Conservation (phyloP, 2,113 vertebrate species). For the Desmodus rotundus region DNA sequence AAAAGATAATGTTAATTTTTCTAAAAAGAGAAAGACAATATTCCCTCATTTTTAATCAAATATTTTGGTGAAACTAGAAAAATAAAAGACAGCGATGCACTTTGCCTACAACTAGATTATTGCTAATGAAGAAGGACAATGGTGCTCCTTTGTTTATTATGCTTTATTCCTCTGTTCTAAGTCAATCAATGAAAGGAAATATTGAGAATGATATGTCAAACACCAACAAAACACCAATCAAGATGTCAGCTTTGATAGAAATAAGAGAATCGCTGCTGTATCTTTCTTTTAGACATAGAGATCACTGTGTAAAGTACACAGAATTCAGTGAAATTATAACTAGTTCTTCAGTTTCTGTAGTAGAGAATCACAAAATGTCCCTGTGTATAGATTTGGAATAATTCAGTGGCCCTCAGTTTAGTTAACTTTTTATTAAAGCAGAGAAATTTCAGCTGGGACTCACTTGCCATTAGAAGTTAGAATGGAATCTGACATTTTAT, state of each 20-base stretch:
- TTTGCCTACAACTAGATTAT: conserved; percentile 44
- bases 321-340: not conserved
- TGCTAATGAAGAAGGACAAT: conserved; percentile 43
- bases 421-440: not conserved
- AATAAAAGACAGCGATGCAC: not conserved
- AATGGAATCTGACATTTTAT: not conserved
- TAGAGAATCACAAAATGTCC: not conserved
- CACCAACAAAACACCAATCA: not conserved
- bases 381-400: not conserved
- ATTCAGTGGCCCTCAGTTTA: not conserved
- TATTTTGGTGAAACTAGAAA: conserved; percentile 39
- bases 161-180: not conserved
- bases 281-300: not conserved
- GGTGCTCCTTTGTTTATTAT: conserved; percentile 38
- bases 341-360: not conserved
- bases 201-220: not conserved
- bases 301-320: not conserved
- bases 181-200: conserved; percentile 30
- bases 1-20: not conserved
- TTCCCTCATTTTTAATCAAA: not conserved
- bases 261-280: not conserved
- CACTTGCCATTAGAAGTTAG: not conserved
- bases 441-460: not conserved
- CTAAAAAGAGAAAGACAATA: not conserved
- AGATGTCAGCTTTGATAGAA: not conserved